Percentiles rank a stretch among this genome's conserved stretches.
phyloP scores from a whole-genome alignment of 2,888 invertebrate species.

The Ganaspis brasiliensis region DNA sequence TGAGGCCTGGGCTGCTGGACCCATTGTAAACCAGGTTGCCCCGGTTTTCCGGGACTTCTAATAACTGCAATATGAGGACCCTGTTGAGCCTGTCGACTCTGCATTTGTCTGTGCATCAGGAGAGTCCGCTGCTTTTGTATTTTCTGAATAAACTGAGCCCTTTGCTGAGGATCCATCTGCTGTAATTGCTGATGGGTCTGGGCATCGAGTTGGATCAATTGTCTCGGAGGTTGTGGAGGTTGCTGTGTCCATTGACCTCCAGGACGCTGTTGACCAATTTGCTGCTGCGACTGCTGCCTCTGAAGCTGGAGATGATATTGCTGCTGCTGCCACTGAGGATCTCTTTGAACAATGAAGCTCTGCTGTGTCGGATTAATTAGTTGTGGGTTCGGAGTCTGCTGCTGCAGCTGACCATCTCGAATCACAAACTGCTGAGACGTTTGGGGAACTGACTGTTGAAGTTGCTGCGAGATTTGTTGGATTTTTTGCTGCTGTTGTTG shows the following conservation, averaged over 20 bases:
- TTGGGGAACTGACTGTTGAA: constrained; percentile 78
- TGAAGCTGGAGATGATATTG: constrained; percentile 82
- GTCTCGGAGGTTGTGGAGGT: constrained; percentile 83
- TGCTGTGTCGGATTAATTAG: constrained; percentile 76
- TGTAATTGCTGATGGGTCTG: constrained; percentile 92
- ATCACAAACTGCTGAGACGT: constrained; percentile 78
- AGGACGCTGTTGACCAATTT: constrained; percentile 73
- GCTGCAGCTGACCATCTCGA: constrained; percentile 78
- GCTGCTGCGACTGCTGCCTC: constrained; percentile 78
- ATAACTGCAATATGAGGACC: constrained; percentile 86
- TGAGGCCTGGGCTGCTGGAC: constrained; percentile 85
- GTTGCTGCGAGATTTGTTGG: constrained; percentile 81
- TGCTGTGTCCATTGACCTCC: constrained; percentile 82
- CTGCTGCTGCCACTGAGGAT: constrained; percentile 84
- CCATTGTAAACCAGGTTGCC: constrained; percentile 84
- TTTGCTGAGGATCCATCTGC: constrained; percentile 90
- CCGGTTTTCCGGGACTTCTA: constrained; percentile 86
- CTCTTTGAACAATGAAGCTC: constrained; percentile 81
- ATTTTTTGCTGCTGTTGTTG: constrained; percentile 84
- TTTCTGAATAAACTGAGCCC: constrained; percentile 90
- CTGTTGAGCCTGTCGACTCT: constrained; percentile 82
- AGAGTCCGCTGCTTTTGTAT: constrained; percentile 85
- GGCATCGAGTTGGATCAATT: constrained; percentile 91
- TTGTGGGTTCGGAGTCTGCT: constrained; percentile 79
- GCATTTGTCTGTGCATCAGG: constrained; percentile 83